A percentile compares a stretch with the other conserved stretches of the same genome.
phyloP scores from a whole-genome alignment of 2,113 vertebrate genomes.

The Gallinago undulata region DNA sequence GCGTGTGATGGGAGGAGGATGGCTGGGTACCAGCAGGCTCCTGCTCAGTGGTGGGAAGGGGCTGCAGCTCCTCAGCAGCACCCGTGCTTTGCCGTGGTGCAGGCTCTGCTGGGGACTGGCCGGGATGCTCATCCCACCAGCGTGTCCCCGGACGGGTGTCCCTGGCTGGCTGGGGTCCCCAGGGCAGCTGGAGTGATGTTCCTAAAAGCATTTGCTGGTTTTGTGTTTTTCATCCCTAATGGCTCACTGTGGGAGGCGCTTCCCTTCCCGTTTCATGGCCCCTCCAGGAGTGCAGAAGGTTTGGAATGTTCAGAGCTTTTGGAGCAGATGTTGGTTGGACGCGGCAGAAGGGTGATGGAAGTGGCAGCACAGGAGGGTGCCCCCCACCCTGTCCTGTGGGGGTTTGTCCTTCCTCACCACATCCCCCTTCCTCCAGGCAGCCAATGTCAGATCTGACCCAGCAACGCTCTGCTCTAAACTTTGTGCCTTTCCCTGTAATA shows the following conservation, averaged over 20 bases:
- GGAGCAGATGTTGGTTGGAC: rapidly evolving
- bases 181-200: background rate
- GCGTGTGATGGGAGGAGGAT: rapidly evolving
- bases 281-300: background rate
- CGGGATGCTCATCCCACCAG: background rate
- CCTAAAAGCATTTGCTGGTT: rapidly evolving
- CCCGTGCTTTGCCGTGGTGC: background rate
- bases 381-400: background rate
- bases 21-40: background rate
- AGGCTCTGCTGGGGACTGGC: background rate
- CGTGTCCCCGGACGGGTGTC: rapidly evolving
- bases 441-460: background rate
- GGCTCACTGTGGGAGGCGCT: background rate
- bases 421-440: background rate
- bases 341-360: background rate
- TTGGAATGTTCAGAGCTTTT: background rate
- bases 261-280: background rate
- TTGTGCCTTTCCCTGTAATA: background rate
- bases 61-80: background rate
- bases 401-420: background rate
- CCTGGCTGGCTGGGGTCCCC: background rate
- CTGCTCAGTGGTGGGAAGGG: background rate
- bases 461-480: background rate
- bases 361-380: rapidly evolving
- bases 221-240: rapidly evolving